These are phyloP conservation scores for Falcunculus frontatus DNA, from an alignment of 2,113 vertebrate genomes.

Conservation along the genomic window DNA sequence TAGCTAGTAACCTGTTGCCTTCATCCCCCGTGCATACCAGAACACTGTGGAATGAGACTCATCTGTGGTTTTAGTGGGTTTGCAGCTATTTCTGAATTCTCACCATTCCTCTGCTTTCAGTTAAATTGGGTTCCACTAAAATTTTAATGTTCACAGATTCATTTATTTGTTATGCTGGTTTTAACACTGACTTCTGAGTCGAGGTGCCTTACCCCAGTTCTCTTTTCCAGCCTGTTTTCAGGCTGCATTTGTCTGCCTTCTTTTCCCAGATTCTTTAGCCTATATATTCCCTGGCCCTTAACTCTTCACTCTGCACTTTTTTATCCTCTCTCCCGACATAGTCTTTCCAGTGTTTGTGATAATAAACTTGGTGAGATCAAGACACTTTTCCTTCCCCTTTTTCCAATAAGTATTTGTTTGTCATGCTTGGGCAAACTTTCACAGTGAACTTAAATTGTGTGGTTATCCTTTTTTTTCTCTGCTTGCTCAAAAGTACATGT, in stretches of 20 bases:
- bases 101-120: not conserved
- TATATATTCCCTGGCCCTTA: not conserved
- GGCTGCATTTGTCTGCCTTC: not conserved
- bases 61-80: not conserved
- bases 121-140: not conserved
- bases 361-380: not conserved
- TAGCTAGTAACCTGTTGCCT: conserved; percentile 37
- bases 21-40: not conserved
- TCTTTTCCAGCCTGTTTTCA: not conserved
- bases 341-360: not conserved
- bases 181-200: not conserved
- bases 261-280: not conserved
- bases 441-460: not conserved
- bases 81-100: conserved; percentile 32
- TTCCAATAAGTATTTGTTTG: not conserved
- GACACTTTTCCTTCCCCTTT: not conserved
- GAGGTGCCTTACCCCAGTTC: not conserved
- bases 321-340: not conserved
- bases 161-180: not conserved
- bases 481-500: not conserved
- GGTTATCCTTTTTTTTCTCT: not conserved
- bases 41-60: not conserved
- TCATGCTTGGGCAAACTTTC: not conserved
- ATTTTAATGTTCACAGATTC: not conserved
- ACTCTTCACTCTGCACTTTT: not conserved